Percentiles rank a stretch among this genome's conserved stretches.
phyloP scores from a whole-genome alignment of 2,113 vertebrate species.

The Odocoileus virginianus region DNA sequence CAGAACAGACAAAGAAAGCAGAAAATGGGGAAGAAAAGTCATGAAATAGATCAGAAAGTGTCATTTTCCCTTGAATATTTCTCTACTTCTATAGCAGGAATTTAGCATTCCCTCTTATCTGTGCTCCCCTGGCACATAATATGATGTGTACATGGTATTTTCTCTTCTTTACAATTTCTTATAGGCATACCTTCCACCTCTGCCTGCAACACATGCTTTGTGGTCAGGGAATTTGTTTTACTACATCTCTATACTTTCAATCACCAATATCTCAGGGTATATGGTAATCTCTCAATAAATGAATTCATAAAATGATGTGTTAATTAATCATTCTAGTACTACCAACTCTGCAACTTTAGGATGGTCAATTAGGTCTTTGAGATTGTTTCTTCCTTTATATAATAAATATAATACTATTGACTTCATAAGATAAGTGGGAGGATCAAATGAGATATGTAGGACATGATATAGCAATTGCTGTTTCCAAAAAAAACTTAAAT shows the following conservation, averaged over 20 bases:
- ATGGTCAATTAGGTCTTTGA: not conserved
- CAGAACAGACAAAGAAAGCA: not conserved
- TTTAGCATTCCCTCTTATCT: not conserved
- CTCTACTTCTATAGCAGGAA: not conserved
- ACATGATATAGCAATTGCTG: not conserved
- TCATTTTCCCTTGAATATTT: not conserved
- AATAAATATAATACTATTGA: not conserved
- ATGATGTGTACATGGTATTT: not conserved
- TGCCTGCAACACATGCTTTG: not conserved
- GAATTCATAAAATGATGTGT: not conserved
- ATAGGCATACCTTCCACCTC: not conserved
- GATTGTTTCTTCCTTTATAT: not conserved
- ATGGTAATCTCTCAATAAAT: not conserved
- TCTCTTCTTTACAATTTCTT: not conserved
- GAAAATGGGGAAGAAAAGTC: not conserved
- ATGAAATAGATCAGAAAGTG: not conserved
- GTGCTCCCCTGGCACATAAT: not conserved
- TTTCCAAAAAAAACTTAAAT: not conserved
- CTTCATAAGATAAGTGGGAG: not conserved
- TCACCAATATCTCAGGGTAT: not conserved
- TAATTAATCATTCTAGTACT: not conserved
- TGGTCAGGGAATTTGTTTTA: not conserved
- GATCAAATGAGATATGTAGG: not conserved
- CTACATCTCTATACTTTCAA: not conserved
- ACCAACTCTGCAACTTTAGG: not conserved